Conservation (phyloP, 2,113 vertebrate species). For the Zosterops lateralis region DNA sequence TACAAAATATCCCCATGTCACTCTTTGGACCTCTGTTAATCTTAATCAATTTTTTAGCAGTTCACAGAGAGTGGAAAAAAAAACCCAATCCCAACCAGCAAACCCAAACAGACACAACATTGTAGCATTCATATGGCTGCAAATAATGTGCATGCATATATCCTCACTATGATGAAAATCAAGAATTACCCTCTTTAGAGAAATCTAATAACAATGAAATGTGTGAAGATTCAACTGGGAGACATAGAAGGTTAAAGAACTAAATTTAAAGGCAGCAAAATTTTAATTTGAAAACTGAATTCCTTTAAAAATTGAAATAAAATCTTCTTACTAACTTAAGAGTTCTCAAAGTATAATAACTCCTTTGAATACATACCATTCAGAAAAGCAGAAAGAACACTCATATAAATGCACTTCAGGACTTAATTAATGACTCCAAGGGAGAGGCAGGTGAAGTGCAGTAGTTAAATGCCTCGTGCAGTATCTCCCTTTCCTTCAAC, state of each 20-base stretch:
- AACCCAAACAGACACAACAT: accelerated
- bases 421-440: neutral
- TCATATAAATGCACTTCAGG: neutral
- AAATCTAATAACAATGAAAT: neutral
- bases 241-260: neutral
- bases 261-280: neutral
- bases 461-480: neutral
- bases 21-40: neutral
- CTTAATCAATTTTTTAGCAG: neutral
- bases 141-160: neutral
- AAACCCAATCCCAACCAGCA: neutral
- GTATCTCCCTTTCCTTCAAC: neutral
- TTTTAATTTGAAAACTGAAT: neutral
- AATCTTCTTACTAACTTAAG: conserved; percentile 25
- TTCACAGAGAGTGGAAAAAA: neutral
- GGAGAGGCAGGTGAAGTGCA: neutral
- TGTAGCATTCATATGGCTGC: neutral
- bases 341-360: neutral
- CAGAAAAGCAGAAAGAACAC: neutral
- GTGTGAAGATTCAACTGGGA: neutral
- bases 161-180: neutral
- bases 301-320: conserved; percentile 17
- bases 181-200: neutral
- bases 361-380: conserved; percentile 21
- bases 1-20: neutral